These are phyloP conservation scores for Chloropsis hardwickii DNA, from an alignment of 2,113 vertebrate genomes.

Conservation along the genomic window DNA sequence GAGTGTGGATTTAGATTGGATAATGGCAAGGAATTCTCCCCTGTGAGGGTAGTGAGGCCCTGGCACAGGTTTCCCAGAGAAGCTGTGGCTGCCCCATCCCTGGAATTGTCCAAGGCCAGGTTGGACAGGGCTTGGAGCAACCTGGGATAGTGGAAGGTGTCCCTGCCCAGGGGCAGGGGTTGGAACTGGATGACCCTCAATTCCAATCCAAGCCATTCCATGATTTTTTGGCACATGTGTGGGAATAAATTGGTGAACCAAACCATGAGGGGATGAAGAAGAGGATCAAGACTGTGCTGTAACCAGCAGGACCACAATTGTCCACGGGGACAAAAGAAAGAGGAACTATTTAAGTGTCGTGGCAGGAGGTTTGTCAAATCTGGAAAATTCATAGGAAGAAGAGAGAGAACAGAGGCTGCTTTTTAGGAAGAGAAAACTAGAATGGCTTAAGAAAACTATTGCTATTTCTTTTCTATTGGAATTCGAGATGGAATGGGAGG, in stretches of 20 bases:
- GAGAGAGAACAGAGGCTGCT: neutral
- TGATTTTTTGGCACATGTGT: neutral
- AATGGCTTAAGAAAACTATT: neutral
- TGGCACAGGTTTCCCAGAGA: rapidly evolving
- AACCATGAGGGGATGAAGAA: neutral
- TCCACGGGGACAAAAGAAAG: neutral
- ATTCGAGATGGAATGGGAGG: neutral
- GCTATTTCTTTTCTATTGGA: neutral
- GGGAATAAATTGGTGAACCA: neutral
- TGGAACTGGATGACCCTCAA: neutral
- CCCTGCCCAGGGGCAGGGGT: neutral
- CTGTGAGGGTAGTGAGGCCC: neutral
- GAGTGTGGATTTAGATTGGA: neutral
- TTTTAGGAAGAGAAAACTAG: neutral
- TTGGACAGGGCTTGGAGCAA: rapidly evolving
- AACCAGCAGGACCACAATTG: no score
- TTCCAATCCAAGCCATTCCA: neutral
- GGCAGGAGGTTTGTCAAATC: neutral
- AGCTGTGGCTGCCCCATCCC: neutral
- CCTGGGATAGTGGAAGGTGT: neutral
- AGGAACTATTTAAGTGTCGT: neutral
- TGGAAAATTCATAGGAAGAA: neutral
- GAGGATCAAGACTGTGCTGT: neutral
- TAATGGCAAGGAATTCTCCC: neutral
- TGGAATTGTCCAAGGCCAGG: neutral